Evolutionary conservation across 1,140 invertebrate genomes (phyloP).

Genomic region (Nixonia krombeini): DNA sequence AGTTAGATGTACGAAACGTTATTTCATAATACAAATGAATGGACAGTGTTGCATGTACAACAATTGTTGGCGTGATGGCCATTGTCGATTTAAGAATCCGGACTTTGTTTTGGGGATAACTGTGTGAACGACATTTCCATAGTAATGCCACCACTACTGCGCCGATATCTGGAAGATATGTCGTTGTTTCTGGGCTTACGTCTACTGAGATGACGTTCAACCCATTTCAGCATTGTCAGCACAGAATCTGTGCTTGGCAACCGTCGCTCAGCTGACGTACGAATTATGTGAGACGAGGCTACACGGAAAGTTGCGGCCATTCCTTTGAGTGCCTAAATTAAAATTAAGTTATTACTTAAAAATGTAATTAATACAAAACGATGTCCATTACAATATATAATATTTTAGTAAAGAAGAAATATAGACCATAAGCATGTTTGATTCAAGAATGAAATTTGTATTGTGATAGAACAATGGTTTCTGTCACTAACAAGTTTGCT

Average conservation of each 20-base stretch:
- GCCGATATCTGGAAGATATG: constrained; percentile 74
- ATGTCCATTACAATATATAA: too few relatives aligned
- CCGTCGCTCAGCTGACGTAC: constrained; percentile 87
- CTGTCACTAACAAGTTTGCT: too few relatives aligned
- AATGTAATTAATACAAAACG: too few relatives aligned
- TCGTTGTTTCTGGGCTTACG: constrained; percentile 76
- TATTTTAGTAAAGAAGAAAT: too few relatives aligned
- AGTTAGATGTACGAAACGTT: too few relatives aligned
- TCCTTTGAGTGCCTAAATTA: constrained; percentile 82
- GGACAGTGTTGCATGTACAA: too few relatives aligned
- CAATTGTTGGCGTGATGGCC: too few relatives aligned
- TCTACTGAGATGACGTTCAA: constrained; percentile 85
- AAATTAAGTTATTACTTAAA: not conserved
- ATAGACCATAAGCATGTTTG: too few relatives aligned
- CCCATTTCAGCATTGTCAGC: constrained; percentile 90
- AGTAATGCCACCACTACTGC: constrained; percentile 75
- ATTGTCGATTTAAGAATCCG: not conserved
- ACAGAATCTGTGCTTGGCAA: constrained; percentile 90
- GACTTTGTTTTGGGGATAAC: constrained; percentile 12
- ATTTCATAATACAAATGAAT: too few relatives aligned
- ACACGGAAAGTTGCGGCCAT: constrained; percentile 93
- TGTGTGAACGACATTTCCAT: constrained; percentile 80
- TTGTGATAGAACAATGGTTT: too few relatives aligned
- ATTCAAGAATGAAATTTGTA: too few relatives aligned
- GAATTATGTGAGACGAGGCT: constrained; percentile 86